A percentile compares a stretch with the other conserved stretches of the same genome.
Evolutionary conservation across 2,113 vertebrate species (phyloP).

Genomic region (Phrynocephalus versicolor): DNA sequence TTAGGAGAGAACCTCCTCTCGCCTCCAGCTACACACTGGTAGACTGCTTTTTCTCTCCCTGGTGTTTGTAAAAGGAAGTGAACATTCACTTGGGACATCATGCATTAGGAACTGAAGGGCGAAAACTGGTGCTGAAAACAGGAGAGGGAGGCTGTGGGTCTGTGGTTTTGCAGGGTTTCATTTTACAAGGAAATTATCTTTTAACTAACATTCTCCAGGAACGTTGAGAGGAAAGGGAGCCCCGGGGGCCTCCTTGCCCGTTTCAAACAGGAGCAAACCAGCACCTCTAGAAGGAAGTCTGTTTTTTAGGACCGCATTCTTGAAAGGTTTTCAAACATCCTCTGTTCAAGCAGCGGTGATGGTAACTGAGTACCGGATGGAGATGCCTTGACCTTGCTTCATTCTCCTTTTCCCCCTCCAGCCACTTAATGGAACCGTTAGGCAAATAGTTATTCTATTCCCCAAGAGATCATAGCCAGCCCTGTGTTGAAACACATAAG

Average conservation of each 20-base stretch:
- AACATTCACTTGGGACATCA: not conserved
- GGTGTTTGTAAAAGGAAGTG: slow-evolving; percentile 10
- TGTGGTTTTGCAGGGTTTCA: not conserved
- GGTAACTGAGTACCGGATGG: not conserved
- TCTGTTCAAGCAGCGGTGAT: not conserved
- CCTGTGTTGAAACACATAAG: not conserved
- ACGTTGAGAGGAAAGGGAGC: not conserved
- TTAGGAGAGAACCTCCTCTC: not conserved
- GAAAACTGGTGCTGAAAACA: not conserved
- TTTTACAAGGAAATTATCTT: not conserved
- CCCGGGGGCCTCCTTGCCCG: not conserved
- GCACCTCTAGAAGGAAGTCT: not conserved
- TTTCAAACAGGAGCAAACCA: not conserved
- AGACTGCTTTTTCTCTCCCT: not conserved
- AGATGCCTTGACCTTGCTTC: not conserved
- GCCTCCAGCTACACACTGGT: not conserved
- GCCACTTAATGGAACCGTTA: not conserved
- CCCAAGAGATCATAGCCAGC: not conserved
- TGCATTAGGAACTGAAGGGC: not conserved
- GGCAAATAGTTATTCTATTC: not conserved
- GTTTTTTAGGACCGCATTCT: not conserved
- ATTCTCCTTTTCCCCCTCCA: not conserved
- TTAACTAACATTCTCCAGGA: not conserved
- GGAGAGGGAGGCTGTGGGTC: not conserved
- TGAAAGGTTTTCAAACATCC: not conserved